A percentile compares a stretch with the other conserved stretches of the same genome.
Conservation (phyloP, 2,797 vertebrate genomes). For the Podarcis lilfordi region DNA sequence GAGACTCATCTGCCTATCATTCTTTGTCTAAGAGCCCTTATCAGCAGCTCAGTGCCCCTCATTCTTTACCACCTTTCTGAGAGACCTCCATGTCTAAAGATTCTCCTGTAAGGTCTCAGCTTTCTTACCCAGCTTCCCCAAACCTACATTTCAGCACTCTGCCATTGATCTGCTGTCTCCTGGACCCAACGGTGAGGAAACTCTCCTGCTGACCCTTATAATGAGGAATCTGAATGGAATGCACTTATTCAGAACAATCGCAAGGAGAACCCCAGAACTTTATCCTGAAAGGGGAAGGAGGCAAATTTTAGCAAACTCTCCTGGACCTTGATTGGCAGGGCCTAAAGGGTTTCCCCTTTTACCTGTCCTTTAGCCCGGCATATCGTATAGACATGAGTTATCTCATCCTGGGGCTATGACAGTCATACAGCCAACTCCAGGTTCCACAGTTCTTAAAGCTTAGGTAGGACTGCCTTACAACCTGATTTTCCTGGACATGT, state of each 20-base stretch:
- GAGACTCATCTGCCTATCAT: background rate
- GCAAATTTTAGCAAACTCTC: background rate
- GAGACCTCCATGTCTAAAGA: background rate
- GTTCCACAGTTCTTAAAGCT: too few relatives aligned
- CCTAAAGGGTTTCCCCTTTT: too few relatives aligned
- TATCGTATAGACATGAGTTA: too few relatives aligned
- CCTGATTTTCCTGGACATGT: too few relatives aligned
- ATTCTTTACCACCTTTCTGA: background rate
- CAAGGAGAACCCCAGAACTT: background rate
- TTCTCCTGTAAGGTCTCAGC: background rate
- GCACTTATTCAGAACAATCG: background rate
- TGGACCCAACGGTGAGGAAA: background rate
- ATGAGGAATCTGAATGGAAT: background rate
- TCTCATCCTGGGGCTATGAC: too few relatives aligned
- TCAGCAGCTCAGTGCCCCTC: background rate
- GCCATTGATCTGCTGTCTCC: background rate
- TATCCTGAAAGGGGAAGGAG: background rate
- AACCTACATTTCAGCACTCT: background rate
- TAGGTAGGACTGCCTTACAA: too few relatives aligned
- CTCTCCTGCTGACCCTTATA: background rate
- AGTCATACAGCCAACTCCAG: too few relatives aligned
- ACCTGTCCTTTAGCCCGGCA: too few relatives aligned
- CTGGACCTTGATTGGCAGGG: background rate
- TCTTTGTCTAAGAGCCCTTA: background rate
- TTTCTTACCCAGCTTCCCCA: background rate